phyloP scores from a whole-genome alignment of 2,113 vertebrate genomes.

The Phrynosoma platyrhinos region DNA sequence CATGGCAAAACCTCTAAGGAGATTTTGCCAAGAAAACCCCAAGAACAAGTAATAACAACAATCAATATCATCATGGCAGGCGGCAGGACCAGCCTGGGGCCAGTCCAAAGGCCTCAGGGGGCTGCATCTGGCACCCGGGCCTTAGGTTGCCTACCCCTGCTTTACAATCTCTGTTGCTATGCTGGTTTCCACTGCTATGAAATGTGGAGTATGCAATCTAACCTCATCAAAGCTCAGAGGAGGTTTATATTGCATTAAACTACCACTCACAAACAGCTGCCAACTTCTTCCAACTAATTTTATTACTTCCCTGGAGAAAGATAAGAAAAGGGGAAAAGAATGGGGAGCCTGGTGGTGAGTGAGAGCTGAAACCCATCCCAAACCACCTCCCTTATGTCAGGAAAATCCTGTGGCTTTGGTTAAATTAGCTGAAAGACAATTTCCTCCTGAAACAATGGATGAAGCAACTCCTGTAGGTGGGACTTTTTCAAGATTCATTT shows the following conservation, averaged over 20 bases:
- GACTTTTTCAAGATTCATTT: conserved; percentile 21
- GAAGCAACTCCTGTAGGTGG: background rate
- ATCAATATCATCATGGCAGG: too few relatives aligned
- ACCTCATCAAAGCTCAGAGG: background rate
- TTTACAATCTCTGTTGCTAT: background rate
- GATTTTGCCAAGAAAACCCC: too few relatives aligned
- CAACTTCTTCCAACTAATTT: background rate
- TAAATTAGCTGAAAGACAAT: conserved; percentile 3
- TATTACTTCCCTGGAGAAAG: background rate
- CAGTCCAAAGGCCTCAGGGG: too few relatives aligned
- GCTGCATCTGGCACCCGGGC: too few relatives aligned
- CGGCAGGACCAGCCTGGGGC: too few relatives aligned
- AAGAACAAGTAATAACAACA: too few relatives aligned
- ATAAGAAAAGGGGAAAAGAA: background rate
- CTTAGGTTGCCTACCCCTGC: too few relatives aligned
- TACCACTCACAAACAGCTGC: background rate
- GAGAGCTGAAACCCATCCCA: background rate
- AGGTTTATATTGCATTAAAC: background rate
- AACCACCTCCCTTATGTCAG: conserved; percentile 3
- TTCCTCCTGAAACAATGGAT: conserved; percentile 27
- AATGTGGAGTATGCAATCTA: background rate
- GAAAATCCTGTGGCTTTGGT: conserved; percentile 21
- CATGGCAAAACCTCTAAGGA: too few relatives aligned
- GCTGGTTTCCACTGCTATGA: background rate
- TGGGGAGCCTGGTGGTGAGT: background rate